Evolutionary conservation across 2,888 invertebrate genomes (phyloP).

Genomic region (Papilio protenor): DNA sequence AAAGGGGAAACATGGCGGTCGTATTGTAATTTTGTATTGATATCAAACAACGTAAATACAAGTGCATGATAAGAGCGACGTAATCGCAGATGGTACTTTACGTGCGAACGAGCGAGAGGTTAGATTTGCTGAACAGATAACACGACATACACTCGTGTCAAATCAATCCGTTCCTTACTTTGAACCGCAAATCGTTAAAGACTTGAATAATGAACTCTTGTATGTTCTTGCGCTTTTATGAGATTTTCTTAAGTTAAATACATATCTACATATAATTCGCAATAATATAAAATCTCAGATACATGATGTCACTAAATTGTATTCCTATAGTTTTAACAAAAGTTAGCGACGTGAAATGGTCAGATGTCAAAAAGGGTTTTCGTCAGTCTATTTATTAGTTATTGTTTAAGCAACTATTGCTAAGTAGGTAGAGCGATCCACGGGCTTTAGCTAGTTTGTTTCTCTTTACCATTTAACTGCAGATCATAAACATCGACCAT

Average conservation of each 20-base stretch:
- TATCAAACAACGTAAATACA: constrained; percentile 8
- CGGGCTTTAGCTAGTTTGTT: neutral
- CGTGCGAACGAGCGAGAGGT: constrained; percentile 1
- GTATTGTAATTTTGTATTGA: constrained; percentile 9
- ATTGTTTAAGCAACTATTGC: too few species aligned
- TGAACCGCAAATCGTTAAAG: neutral
- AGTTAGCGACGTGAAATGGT: too few species aligned
- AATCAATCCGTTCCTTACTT: neutral
- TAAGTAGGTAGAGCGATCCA: too few species aligned
- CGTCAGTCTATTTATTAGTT: too few species aligned
- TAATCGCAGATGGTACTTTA: neutral
- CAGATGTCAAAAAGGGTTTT: too few species aligned
- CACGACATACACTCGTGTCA: neutral
- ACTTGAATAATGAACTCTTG: neutral
- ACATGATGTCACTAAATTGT: too few species aligned
- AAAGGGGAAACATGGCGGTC: neutral
- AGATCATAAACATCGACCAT: too few species aligned
- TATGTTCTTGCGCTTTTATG: neutral
- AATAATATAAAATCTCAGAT: too few species aligned
- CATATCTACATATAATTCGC: neutral
- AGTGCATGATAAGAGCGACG: constrained; percentile 13
- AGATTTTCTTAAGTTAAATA: neutral
- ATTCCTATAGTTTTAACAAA: too few species aligned
- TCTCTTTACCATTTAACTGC: neutral
- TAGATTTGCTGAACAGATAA: neutral